These are phyloP conservation scores for Volucella inanis DNA, from an alignment of 2,888 invertebrate genomes.

Conservation along the genomic window DNA sequence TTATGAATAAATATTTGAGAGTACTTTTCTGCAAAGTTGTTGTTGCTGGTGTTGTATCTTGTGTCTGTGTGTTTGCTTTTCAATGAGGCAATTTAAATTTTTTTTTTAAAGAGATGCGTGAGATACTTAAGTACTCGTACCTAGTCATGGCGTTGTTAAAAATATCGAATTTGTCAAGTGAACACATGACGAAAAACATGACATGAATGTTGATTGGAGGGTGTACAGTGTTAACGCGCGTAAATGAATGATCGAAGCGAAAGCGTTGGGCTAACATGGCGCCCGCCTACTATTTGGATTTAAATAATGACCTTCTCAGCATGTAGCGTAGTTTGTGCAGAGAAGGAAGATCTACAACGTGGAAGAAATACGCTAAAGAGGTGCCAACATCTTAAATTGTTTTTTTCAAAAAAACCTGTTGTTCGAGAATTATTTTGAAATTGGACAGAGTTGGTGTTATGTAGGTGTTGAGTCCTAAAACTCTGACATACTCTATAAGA, in stretches of 20 bases:
- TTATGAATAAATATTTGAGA: conserved; percentile 40
- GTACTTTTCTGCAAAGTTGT: conserved; percentile 20
- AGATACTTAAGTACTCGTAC: not conserved
- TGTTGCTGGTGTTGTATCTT: not conserved
- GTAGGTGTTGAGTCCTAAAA: no score
- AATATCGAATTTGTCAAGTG: conserved; percentile 38
- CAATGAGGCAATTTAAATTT: conserved; percentile 24
- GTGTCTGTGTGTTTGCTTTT: conserved; percentile 6
- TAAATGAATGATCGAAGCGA: conserved; percentile 20
- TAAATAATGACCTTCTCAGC: conserved; percentile 24
- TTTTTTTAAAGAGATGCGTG: not conserved
- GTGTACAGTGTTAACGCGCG: not conserved
- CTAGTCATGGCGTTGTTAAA: conserved; percentile 7
- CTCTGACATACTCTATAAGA: no score
- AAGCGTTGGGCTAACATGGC: conserved; percentile 36
- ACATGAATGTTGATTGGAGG: conserved; percentile 31
- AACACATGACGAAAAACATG: conserved; percentile 49
- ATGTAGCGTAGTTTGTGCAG: conserved; percentile 21
- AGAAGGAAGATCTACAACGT: not conserved
- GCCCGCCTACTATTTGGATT: conserved; percentile 54
- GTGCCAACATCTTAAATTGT: not conserved
- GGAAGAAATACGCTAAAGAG: not conserved
- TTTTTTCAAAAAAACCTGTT: not conserved
- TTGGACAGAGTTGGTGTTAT: not conserved
- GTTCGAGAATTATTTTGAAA: conserved; percentile 8